Evolutionary conservation across 2,113 vertebrate genomes (phyloP), one percentile per base, ranked within the genome.

Genomic region (Emydocephalus ijimae): DNA sequence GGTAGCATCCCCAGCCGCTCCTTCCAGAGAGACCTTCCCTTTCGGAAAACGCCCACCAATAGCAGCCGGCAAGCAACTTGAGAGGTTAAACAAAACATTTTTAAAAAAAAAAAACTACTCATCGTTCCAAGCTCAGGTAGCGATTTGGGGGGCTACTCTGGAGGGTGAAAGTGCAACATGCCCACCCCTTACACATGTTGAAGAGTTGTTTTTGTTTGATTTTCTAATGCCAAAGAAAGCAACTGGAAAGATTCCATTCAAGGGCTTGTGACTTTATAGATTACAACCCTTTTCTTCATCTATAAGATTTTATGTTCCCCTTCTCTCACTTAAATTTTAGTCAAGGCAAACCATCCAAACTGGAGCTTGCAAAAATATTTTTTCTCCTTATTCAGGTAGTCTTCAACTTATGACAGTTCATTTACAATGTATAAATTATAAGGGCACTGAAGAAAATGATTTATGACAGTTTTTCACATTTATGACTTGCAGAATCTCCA

Each of bases 1-100:
- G 96, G 96, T 95, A 93, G 95, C 96, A 95, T 95, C 96, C 94
- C 93, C 92, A 92, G 95, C 89, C 92, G 93, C 89, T 91, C 93
- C 7, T 93, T 94, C 95, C 93, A 92, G 91, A 74, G 10, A 90
- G 95, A 94, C 95, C 95, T 95, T 95, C 96, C 96, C 95, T 96
- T 94, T 91, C 81, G 92, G 90, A 50, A 26, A 85, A 34, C 59
- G 85, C 94, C 50, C 93, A 55, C 96, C 96, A 96, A 96, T 96
- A 45, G 59, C 90, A 34, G 18, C 8, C 5, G 54, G 57, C 92
- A 54, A 20, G 96, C 96, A 97, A 97, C 94, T 95, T 94, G 96
- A 96, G 95, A 91, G 92, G 93, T 56, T 81, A 23, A 94, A 93
- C n/a, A 69, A 23, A 39, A 81, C 69, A 39, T n/a, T 50, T 1